These are phyloP conservation scores for Plodia interpunctella DNA, from an alignment of 1,140 invertebrate species.

Conservation along the genomic window DNA sequence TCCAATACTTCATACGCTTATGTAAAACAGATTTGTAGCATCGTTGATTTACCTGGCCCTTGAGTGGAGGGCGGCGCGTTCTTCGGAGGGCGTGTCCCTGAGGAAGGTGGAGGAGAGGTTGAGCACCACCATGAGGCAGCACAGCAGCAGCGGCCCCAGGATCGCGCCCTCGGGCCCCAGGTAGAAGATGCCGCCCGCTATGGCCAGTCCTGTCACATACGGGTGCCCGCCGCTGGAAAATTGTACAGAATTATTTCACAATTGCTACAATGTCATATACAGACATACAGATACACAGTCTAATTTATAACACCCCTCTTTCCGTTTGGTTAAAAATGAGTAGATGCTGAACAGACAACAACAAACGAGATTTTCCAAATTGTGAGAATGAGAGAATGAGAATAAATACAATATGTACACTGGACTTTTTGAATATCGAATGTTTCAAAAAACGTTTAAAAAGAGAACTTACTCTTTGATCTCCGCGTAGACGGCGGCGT, in stretches of 20 bases:
- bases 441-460: neutral
- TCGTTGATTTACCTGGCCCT: conserved; percentile 60
- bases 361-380: too few species aligned
- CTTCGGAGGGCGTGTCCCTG: conserved; percentile 61
- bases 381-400: too few species aligned
- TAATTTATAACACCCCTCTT: too few species aligned
- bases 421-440: too few species aligned
- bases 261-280: too few species aligned
- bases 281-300: too few species aligned
- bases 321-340: too few species aligned
- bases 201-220: conserved; percentile 97
- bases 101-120: conserved; percentile 71
- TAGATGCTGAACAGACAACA: too few species aligned
- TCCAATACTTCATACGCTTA: neutral
- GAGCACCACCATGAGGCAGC: conserved; percentile 77
- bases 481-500: conserved; percentile 97
- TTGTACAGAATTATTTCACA: conserved; percentile 14
- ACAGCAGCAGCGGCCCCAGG: conserved; percentile 95
- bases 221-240: conserved; percentile 93
- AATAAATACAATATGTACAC: too few species aligned
- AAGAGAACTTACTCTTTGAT: conserved; percentile 91
- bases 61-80: conserved; percentile 60
- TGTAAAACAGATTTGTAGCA: neutral
- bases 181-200: conserved; percentile 98
- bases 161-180: conserved; percentile 97